phyloP scores from a whole-genome alignment of 2,888 invertebrate species.

The Dysmachus trigonus region DNA sequence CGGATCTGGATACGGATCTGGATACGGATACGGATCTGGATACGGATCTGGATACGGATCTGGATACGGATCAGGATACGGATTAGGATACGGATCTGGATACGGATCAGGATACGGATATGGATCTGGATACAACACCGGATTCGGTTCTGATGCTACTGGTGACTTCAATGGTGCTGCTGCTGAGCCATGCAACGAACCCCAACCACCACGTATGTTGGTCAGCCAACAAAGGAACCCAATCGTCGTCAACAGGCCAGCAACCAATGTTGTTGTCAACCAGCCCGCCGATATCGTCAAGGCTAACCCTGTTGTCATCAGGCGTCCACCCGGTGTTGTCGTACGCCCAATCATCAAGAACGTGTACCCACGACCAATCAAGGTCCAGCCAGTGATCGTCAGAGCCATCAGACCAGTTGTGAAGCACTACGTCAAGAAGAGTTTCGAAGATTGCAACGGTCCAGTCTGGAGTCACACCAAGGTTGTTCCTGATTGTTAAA shows the following conservation, averaged over 20 bases:
- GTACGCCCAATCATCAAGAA: conserved; percentile 62
- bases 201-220: not conserved
- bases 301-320: conserved; percentile 61
- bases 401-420: conserved; percentile 63
- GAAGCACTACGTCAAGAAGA: conserved; percentile 54
- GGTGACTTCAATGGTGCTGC: not conserved
- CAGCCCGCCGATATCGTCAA: conserved; percentile 59
- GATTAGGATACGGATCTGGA: not conserved
- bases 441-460: not conserved
- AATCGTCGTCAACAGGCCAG: conserved; percentile 16
- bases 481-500: conserved; percentile 30
- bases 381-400: conserved; percentile 61
- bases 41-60: not conserved
- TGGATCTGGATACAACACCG: not conserved
- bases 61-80: not conserved
- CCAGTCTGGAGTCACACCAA: conserved; percentile 33
- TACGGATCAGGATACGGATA: not conserved
- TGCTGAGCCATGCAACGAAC: not conserved
- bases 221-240: conserved; percentile 6
- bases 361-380: conserved; percentile 60
- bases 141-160: not conserved
- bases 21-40: not conserved
- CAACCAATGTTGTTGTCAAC: conserved; percentile 23
- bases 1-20: not conserved
- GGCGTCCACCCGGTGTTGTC: conserved; percentile 61